These are phyloP conservation scores for Amphimedon queenslandica DNA, from an alignment of 37 sponge, comb jelly and placozoan species.

Conservation along the genomic window DNA sequence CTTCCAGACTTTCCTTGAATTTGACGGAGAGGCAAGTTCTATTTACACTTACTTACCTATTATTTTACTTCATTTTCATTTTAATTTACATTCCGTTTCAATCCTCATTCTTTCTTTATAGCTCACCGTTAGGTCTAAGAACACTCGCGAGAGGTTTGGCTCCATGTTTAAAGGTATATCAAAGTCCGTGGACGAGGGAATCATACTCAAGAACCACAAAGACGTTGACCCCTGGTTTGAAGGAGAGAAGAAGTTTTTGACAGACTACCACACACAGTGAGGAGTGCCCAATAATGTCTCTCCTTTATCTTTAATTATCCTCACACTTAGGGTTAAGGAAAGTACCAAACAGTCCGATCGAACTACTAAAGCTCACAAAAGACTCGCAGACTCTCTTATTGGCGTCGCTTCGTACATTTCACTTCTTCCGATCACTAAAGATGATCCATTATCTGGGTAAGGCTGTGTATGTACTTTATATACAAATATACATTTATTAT, in stretches of 20 bases:
- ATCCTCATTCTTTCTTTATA: slow-evolving; percentile 26
- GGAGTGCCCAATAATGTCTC: not conserved
- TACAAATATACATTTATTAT: slow-evolving; percentile 2
- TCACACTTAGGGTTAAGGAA: slow-evolving; percentile 49
- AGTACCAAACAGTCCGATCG: slow-evolving; percentile 40
- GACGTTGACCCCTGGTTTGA: slow-evolving; percentile 89
- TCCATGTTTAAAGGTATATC: slow-evolving; percentile 83
- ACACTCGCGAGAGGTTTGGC: slow-evolving; percentile 85
- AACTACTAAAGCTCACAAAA: slow-evolving; percentile 64
- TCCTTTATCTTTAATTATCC: not conserved
- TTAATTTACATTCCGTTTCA: too few species aligned
- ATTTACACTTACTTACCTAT: not conserved
- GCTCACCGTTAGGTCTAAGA: slow-evolving; percentile 86
- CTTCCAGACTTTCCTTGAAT: slow-evolving; percentile 92
- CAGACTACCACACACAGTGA: slow-evolving; percentile 71
- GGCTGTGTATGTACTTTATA: slow-evolving; percentile 2
- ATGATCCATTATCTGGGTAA: slow-evolving; percentile 59
- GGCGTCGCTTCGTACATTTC: slow-evolving; percentile 43
- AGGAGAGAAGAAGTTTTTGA: slow-evolving; percentile 67
- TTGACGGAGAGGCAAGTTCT: slow-evolving; percentile 78
- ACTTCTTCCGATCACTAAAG: slow-evolving; percentile 32
- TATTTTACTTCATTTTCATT: not conserved
- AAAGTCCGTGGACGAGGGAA: slow-evolving; percentile 87
- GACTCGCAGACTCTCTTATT: slow-evolving; percentile 68
- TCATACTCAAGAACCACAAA: slow-evolving; percentile 76